Percentiles rank a stretch among this genome's conserved stretches.
Conservation (phyloP, 37 sponge, comb jelly and placozoan species). For the Chondrosia reniformis region DNA sequence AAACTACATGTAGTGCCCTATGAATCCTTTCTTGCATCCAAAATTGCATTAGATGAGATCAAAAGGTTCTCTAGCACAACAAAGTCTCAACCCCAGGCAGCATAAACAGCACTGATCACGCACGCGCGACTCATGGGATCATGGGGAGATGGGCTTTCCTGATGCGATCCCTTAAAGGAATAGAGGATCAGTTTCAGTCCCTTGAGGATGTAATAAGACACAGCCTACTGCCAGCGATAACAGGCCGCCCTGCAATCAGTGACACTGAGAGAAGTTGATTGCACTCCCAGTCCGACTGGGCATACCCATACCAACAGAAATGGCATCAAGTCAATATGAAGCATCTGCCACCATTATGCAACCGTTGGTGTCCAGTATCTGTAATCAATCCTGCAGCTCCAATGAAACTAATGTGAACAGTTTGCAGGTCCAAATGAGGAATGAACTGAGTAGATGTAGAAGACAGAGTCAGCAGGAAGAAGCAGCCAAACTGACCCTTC, state of each 20-base stretch:
- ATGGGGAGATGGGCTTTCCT: constrained; percentile 2
- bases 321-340: not conserved
- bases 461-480: constrained; percentile 5
- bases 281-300: constrained; percentile 17
- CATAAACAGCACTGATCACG: constrained; percentile 8
- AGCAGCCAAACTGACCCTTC: not conserved
- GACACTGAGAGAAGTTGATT: constrained; percentile 1
- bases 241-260: constrained; percentile 1
- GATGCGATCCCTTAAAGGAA: not conserved
- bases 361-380: constrained; percentile 4
- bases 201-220: constrained; percentile 3
- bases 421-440: constrained; percentile 17
- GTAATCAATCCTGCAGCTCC: not conserved
- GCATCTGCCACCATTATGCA: constrained; percentile 6
- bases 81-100: constrained; percentile 11
- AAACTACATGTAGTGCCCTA: too few relatives aligned
- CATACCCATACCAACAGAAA: constrained; percentile 13
- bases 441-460: not conserved
- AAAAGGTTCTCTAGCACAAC: not conserved
- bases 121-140: constrained; percentile 11
- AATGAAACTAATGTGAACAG: constrained; percentile 2
- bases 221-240: constrained; percentile 4
- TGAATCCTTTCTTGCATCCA: constrained; percentile 6
- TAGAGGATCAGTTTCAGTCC: constrained; percentile 10
- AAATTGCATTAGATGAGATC: constrained; percentile 3